Base-by-base conservation (phyloP, 1,140 invertebrate genomes). In the Ectropis grisescens region DNA sequence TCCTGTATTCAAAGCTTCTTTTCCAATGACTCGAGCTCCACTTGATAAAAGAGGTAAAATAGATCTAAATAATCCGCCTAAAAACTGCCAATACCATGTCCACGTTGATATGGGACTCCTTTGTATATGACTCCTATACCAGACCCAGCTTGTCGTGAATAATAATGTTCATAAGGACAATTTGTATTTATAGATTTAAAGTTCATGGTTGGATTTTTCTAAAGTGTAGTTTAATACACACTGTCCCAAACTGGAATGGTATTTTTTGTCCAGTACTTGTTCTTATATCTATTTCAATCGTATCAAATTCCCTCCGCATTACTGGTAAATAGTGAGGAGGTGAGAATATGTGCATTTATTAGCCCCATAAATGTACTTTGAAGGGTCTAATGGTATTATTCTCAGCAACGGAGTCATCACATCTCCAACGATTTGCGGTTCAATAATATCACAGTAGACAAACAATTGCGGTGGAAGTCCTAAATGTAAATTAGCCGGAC, bases 171-270 rank as follows among this genome's bases (percentile, higher is more conserved):
- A 39, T 59, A 59, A 11, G 41, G 51, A 46, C 51, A 60, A 26
- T 12, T 28, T 11, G 13, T 37, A 27, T 24, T 31, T 13, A 13
- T 13, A 29, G 26, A 30, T n/a, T 28, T 10, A 9, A 11, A 34
- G 35, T 33, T 30, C 36, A 41, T 40, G 34, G 24, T 39, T 41
- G 26, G 31, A 34, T 32, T 44, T 32, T 37, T 48, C 24, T 45
- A 28, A 51, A 62, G 28, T 54, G 52, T 10, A 54, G 41, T 31
- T 43, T 47, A 41, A 53, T 16, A 33, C 48, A 52, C 43, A 51
- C 43, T 34, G 57, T 56, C 25, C 58, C 57, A 52, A 56, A 62
- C 28, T 67, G 47, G 33, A 67, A 67, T 67, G 54, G 58, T 44
- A 62, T 41, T 15, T 43, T 41, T 48, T 45, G 16, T 12, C 53